Conservation (phyloP, 2,113 vertebrate species). For the Turdus rufiventris region DNA sequence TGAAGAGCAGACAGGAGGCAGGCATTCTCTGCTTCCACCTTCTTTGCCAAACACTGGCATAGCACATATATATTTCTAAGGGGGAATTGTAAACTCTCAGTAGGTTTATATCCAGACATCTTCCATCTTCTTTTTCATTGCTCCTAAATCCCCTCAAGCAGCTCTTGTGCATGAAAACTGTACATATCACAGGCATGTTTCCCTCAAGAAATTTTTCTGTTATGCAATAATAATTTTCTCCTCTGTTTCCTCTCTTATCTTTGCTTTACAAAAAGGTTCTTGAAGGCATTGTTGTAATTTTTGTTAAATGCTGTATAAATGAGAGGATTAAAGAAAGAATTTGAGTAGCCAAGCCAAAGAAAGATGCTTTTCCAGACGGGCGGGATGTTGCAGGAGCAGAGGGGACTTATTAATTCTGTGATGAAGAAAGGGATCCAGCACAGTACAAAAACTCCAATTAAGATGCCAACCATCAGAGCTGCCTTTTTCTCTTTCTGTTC, state of each 20-base stretch:
- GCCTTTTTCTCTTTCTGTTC: constrained; percentile 73
- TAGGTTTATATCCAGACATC: not conserved
- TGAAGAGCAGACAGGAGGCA: not conserved
- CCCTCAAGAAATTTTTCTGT: not conserved
- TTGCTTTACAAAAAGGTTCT: constrained; percentile 69
- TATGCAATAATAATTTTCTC: not conserved
- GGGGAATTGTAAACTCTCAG: not conserved
- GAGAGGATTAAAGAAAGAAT: constrained; percentile 76
- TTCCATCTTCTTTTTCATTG: not conserved
- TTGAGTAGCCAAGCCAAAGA: constrained; percentile 74
- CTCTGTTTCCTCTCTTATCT: constrained; percentile 12
- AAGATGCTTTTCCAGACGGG: constrained; percentile 73
- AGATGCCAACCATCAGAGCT: constrained; percentile 72
- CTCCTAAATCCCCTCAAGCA: not conserved
- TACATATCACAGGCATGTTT: not conserved
- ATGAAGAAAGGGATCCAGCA: constrained; percentile 76
- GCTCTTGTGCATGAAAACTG: not conserved
- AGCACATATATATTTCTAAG: not conserved
- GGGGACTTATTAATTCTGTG: constrained; percentile 65
- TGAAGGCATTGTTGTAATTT: constrained; percentile 74
- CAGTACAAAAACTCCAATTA: constrained; percentile 69
- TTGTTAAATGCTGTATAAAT: constrained; percentile 78
- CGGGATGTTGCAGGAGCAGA: constrained; percentile 71
- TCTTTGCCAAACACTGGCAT: not conserved
- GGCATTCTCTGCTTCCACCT: not conserved